A percentile compares a stretch with the other conserved stretches of the same genome.
phyloP scores from a whole-genome alignment of 2,797 vertebrate genomes.

The Pseudomugil gertrudae region DNA sequence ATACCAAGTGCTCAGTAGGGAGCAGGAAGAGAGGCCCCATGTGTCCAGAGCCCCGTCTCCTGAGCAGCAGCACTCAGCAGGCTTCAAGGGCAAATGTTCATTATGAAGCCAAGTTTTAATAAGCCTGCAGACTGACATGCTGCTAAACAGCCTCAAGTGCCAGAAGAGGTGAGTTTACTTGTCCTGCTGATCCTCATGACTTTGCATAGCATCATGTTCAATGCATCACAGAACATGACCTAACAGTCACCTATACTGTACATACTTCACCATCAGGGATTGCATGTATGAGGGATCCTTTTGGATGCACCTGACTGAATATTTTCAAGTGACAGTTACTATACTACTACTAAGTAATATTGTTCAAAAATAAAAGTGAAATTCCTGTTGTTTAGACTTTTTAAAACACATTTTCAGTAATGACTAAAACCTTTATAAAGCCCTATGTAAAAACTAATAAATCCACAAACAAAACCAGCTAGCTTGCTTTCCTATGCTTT shows the following conservation, averaged over 20 bases:
- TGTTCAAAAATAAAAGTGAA: neutral
- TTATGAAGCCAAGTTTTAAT: conserved; percentile 83
- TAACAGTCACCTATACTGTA: conserved; percentile 26
- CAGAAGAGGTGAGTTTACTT: conserved; percentile 77
- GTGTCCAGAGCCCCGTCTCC: conserved; percentile 70
- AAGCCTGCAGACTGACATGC: conserved; percentile 81
- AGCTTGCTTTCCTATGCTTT: too few species aligned
- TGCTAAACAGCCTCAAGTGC: conserved; percentile 75
- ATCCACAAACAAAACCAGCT: neutral
- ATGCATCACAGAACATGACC: conserved; percentile 41
- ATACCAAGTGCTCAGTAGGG: conserved; percentile 66
- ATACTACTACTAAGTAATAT: neutral
- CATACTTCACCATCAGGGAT: conserved; percentile 20
- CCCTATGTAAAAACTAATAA: neutral
- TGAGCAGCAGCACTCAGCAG: conserved; percentile 75
- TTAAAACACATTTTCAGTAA: too few species aligned
- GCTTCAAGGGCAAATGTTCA: conserved; percentile 80
- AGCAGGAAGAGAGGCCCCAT: conserved; percentile 78
- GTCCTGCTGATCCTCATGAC: conserved; percentile 71
- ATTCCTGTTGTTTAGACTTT: neutral
- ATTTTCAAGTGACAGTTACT: neutral
- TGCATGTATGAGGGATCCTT: neutral
- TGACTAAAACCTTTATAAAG: neutral
- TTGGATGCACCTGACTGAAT: neutral
- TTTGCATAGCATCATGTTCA: conserved; percentile 64